Percentiles rank a stretch among this genome's conserved stretches.
phyloP scores from a whole-genome alignment of 2,113 vertebrate genomes.

The Otocyon megalotis region DNA sequence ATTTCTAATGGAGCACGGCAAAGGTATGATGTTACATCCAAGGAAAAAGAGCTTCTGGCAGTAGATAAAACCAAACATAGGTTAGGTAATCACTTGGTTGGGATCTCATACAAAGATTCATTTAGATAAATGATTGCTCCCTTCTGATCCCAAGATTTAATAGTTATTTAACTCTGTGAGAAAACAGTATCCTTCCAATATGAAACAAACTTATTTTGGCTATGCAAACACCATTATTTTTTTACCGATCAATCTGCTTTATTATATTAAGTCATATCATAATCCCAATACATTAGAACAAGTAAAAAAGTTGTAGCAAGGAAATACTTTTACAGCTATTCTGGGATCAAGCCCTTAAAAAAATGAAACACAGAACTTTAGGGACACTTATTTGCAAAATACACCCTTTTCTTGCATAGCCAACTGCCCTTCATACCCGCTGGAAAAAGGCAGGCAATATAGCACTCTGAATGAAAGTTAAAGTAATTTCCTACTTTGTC shows the following conservation, averaged over 20 bases:
- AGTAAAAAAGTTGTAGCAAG: background rate
- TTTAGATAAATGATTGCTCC: background rate
- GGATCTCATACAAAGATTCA: background rate
- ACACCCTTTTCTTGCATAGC: background rate
- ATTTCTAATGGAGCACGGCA: background rate
- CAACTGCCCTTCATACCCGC: background rate
- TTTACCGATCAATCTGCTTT: background rate
- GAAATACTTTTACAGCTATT: background rate
- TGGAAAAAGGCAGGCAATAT: background rate
- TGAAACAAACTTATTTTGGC: conserved; percentile 11
- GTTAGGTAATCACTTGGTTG: background rate
- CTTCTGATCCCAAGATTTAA: background rate
- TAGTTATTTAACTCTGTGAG: background rate
- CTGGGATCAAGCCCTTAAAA: background rate
- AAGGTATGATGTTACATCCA: background rate
- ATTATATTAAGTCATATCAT: background rate
- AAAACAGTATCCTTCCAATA: conserved; percentile 26
- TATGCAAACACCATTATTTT: background rate
- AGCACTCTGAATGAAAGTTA: background rate
- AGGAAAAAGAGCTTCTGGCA: background rate
- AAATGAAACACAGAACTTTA: conserved; percentile 48
- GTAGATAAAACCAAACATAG: background rate
- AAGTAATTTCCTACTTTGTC: conserved; percentile 46
- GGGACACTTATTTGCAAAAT: background rate
- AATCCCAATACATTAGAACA: background rate